Base-by-base conservation (phyloP, 2,797 vertebrate genomes). In the Pitangus sulphuratus region DNA sequence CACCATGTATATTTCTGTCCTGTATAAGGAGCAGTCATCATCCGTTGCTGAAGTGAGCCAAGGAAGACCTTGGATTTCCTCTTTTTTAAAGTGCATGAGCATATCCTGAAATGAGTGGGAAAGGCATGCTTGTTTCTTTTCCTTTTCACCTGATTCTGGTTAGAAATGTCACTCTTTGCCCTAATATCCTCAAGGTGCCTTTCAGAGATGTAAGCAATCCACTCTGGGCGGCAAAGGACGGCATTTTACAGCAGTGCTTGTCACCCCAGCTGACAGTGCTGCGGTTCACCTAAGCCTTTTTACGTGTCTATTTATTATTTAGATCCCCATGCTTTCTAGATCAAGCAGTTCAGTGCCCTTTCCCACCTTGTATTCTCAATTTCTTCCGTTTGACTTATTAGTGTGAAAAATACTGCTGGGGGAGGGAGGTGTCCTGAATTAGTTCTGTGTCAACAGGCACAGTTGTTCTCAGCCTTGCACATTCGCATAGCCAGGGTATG, bases 231-330 rank as follows among this genome's bases (percentile, higher is more conserved):
- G 74, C 70, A 69, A 64, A 61, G 45, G 77, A n/a, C 60, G 83
- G 68, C 22, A 24, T 78, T 85, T 40, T 51, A 72, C 69, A 92
- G 92, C 79, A 82, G 54, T 5, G 2, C 58, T 79, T 85, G 48
- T 66, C 62, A 30, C 72, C 11, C 3, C 58, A 76, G 35, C 75
- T 90, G 30, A 51, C 69, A 72, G 56, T 21, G 6, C 30, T 8
- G 2, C 70, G 21, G 42, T 70, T 96, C 33, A 51, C 56, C 64
- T 77, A 48, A 76, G n/a, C 61, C 77, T 90, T 92, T n/a, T 61
- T 16, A 54, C 4, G 0, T 65, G 57, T 30, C 71, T 72, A 47
- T 94, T 87, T 90, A 93, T 91, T 90, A 93, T 84, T 83, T 95
- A 93, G 54, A 69, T 80, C 51, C 22, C 33, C 3, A 0, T 50